Conservation (phyloP, 2,113 vertebrate species). For the Oncorhynchus masou region DNA sequence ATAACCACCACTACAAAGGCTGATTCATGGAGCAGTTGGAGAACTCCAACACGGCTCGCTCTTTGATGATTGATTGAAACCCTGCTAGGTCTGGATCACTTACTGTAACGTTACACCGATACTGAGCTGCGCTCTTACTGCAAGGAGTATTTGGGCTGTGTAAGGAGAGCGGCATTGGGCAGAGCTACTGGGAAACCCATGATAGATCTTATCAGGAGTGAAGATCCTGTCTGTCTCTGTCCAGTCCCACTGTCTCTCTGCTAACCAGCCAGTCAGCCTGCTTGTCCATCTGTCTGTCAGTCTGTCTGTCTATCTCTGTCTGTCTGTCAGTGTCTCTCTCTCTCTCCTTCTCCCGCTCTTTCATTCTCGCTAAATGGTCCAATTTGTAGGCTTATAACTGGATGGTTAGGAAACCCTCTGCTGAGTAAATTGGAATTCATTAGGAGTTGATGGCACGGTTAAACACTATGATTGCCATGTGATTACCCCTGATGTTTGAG, state of each 20-base stretch:
- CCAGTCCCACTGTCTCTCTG: neutral
- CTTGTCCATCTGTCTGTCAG: constrained; percentile 22
- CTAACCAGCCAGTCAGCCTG: too few relatives aligned
- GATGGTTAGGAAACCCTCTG: constrained; percentile 36
- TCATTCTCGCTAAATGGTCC: constrained; percentile 39
- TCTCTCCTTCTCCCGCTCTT: constrained; percentile 17
- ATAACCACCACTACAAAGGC: constrained; percentile 59
- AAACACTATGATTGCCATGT: constrained; percentile 36
- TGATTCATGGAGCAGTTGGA: constrained; percentile 57
- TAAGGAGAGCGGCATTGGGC: constrained; percentile 29
- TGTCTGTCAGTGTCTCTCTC: constrained; percentile 3
- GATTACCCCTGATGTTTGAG: constrained; percentile 24
- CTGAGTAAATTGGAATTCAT: constrained; percentile 38
- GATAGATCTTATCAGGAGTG: constrained; percentile 61
- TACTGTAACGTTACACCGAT: constrained; percentile 72
- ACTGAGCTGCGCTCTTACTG: constrained; percentile 45
- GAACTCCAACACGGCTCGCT: constrained; percentile 32
- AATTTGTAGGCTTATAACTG: constrained; percentile 26
- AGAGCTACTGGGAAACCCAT: constrained; percentile 24
- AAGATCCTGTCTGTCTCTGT: constrained; percentile 29
- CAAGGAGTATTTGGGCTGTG: constrained; percentile 28
- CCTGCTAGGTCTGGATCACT: constrained; percentile 64
- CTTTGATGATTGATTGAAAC: constrained; percentile 74
- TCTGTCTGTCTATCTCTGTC: neutral
- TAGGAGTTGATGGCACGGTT: constrained; percentile 49